Base-by-base conservation (phyloP, 2,797 vertebrate species). In the Leptoclinus maculatus region DNA sequence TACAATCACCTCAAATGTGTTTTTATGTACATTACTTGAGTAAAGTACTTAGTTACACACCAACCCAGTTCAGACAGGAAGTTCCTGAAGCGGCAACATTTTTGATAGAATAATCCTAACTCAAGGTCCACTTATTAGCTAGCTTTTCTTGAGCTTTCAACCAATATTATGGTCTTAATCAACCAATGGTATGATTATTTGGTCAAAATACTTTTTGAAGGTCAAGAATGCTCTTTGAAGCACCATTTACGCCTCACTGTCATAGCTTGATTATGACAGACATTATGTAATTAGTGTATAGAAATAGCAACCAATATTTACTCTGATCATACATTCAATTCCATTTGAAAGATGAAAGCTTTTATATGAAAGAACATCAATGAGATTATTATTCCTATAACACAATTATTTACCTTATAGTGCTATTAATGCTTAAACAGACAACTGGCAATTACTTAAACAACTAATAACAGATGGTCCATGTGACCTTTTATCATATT, bases 341-440 rank as follows among this genome's bases (percentile, higher is more conserved):
- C 6, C 13, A 32, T 57, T 75, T 62, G 45, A 66, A 54, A 73
- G 47, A 67, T n/a, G 7, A 64, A 65, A 29, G 39, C 21, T 59
- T 38, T 58, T n/a, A 41, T 63, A 53, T 34, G 9, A 64, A 54
- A 65, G n/a, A n/a, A 81, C 21, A 54, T 39, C 51, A 39, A 16
- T 23, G 43, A 3, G 14, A 56, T 43, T 68, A 25, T 49, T 41
- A 41, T 71, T 62, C 23, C 29, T 32, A 38, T 45, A 23, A 53
- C 51, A 74, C 29, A 53, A 13, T 56, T n/a, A 62, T 16, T 74
- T 41, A 70, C 54, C 57, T 64, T 41, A 32, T 27, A 29, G 19
- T 64, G 45, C 14, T 25, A 32, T 74, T n/a, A 64, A 45, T 69
- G 53, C 39, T 41, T 25, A 69, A 47, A 23, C 21, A n/a, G 21